These are phyloP conservation scores for Phoeniculus purpureus DNA, from an alignment of 2,797 vertebrate genomes.

Conservation along the genomic window DNA sequence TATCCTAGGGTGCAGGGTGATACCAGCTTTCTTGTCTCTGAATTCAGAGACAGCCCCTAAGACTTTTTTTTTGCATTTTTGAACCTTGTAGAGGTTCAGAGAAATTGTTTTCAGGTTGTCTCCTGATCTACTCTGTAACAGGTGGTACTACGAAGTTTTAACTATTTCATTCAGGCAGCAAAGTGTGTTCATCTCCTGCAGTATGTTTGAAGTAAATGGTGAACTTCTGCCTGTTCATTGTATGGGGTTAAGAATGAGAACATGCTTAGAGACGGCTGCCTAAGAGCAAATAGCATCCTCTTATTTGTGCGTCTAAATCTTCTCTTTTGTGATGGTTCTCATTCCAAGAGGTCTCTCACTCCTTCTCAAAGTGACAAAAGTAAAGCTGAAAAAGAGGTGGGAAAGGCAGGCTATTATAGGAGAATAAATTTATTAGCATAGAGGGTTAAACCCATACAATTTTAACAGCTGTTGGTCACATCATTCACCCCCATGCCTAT, in stretches of 20 bases:
- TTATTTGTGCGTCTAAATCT: not conserved
- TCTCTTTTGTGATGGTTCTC: not conserved
- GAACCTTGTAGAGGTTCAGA: not conserved
- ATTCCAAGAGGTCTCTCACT: not conserved
- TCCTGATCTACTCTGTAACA: not conserved
- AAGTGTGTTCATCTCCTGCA: not conserved
- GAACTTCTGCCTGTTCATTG: not conserved
- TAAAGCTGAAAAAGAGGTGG: slow-evolving; percentile 26
- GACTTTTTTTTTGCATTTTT: too few relatives aligned
- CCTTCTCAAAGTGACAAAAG: slow-evolving; percentile 15
- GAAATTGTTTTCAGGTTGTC: not conserved
- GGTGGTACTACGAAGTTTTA: not conserved
- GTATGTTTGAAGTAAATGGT: not conserved
- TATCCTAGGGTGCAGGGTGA: not conserved
- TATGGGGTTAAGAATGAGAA: not conserved
- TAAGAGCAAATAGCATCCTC: not conserved
- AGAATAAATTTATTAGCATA: not conserved
- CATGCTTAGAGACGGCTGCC: not conserved
- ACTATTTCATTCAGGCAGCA: not conserved
- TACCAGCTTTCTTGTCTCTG: not conserved
- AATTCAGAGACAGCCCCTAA: not conserved
- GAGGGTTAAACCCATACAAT: not conserved
- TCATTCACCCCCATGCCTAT: slow-evolving; percentile 1
- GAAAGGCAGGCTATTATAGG: not conserved
- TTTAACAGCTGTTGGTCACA: slow-evolving; percentile 40